A percentile compares a stretch with the other conserved stretches of the same genome.
Conservation (phyloP, 2,113 vertebrate genomes). For the Tupaia chinensis region DNA sequence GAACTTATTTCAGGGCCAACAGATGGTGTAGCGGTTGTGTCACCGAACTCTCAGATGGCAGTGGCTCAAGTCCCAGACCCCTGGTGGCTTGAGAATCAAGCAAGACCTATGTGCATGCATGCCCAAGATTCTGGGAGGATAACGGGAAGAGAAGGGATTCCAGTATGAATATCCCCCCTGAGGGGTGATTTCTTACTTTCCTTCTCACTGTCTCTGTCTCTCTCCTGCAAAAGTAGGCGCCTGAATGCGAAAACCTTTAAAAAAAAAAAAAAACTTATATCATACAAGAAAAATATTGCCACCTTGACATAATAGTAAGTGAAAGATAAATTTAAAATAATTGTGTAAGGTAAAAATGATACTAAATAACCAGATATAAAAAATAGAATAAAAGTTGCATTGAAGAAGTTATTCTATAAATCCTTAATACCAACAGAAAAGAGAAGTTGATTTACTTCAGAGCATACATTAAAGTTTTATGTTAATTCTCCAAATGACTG, state of each 20-base stretch:
- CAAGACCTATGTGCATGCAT: too few relatives aligned
- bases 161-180: too few relatives aligned
- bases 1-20: not conserved
- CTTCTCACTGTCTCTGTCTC: too few relatives aligned
- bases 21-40: too few relatives aligned
- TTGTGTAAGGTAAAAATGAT: conserved; percentile 55
- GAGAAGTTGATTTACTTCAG: conserved; percentile 62
- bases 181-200: too few relatives aligned
- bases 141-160: too few relatives aligned
- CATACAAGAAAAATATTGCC: not conserved
- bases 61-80: too few relatives aligned
- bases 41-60: too few relatives aligned
- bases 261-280: not conserved
- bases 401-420: conserved; percentile 49
- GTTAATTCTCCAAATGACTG: conserved; percentile 11
- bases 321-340: conserved; percentile 60
- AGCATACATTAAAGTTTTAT: conserved; percentile 28
- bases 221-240: too few relatives aligned
- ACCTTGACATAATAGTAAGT: conserved; percentile 38
- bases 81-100: too few relatives aligned
- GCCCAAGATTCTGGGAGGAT: too few relatives aligned
- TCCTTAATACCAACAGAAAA: conserved; percentile 46
- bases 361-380: conserved; percentile 24
- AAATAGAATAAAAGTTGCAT: conserved; percentile 31
- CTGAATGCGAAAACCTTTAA: too few relatives aligned